Conservation (phyloP, 2,113 vertebrate species). For the Thunnus thynnus region DNA sequence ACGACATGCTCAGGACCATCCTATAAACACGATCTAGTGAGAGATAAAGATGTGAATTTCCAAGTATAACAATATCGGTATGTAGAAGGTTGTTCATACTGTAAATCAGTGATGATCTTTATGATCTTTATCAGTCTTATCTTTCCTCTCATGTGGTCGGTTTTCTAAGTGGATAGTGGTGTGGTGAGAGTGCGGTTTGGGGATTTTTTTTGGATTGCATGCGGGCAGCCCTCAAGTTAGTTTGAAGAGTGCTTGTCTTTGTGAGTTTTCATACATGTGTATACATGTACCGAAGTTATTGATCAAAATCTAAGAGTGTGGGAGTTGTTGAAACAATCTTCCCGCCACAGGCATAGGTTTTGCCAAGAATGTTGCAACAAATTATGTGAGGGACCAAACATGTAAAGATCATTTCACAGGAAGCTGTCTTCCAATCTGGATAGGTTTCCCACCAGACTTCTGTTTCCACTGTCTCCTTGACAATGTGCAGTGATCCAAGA, state of each 20-base stretch:
- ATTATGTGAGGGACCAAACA: rapidly evolving
- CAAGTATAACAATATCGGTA: no score
- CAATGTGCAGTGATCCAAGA: no score
- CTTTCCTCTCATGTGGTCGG: no score
- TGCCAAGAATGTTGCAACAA: conserved; percentile 39
- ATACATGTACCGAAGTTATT: background rate
- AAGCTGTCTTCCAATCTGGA: no score
- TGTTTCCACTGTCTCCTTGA: no score
- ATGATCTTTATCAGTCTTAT: background rate
- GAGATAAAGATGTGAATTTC: no score
- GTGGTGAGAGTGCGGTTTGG: background rate
- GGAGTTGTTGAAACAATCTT: background rate
- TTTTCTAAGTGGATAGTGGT: background rate
- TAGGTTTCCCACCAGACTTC: no score
- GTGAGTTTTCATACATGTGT: conserved; percentile 4
- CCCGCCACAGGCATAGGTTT: background rate
- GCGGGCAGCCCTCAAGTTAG: background rate
- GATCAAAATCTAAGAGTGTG: conserved; percentile 23
- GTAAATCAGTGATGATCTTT: background rate
- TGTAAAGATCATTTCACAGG: no score
- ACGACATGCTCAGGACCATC: no score
- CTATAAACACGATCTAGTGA: no score
- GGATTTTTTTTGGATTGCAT: conserved; percentile 21
- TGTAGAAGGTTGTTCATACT: no score
- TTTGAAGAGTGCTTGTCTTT: background rate